Evolutionary conservation across 2,888 invertebrate genomes (phyloP), one percentile per base, ranked within the genome.

Genomic region (Gonocerus acuteangulatus): DNA sequence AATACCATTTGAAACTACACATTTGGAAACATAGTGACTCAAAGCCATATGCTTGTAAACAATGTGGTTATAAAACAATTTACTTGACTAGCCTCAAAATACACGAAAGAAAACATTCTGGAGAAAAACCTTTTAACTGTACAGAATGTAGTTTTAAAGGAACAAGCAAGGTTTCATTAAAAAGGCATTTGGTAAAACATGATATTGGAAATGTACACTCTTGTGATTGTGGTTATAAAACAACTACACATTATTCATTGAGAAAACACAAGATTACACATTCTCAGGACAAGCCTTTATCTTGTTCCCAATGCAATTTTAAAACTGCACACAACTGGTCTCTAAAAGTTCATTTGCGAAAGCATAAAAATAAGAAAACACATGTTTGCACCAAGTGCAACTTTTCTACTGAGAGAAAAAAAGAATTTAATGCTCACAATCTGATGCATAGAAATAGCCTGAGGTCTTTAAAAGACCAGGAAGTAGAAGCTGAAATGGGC

Each of bases 171-270:
- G n/a, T 4, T n/a, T 39, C 39, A 9, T 39, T 39, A 39, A 39
- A 39, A 13, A 15, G 39, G n/a, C 39, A 39, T n/a, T 39, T 39
- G n/a, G 39, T 15, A 39, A 39, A 39, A 13, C 39, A 39, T 13
- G n/a, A 39, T n/a, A 39, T 39, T 3, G 39, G 39, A 9, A 39
- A 39, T 39, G 39, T 39, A 3, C n/a, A 9, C n/a, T 9, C 39
- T 15, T 39, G 39, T 39, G 39, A 39, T 39, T 57, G 45, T 54
- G 47, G 22, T 19, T 47, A 47, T 47, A 22, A 47, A 22, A 21
- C 47, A 7, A 22, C 16, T 21, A 18, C 21, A 22, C 11, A 4
- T 3, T 15, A 11, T 19, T 18, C 21, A 7, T 9, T 47, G 2
- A 47, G 16, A n/a, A 47, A 22, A 9, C 47, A 47, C 22, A 47